Evolutionary conservation across 2,888 invertebrate genomes (phyloP), one percentile per base, ranked within the genome.

Genomic region (Melanostoma scalare): DNA sequence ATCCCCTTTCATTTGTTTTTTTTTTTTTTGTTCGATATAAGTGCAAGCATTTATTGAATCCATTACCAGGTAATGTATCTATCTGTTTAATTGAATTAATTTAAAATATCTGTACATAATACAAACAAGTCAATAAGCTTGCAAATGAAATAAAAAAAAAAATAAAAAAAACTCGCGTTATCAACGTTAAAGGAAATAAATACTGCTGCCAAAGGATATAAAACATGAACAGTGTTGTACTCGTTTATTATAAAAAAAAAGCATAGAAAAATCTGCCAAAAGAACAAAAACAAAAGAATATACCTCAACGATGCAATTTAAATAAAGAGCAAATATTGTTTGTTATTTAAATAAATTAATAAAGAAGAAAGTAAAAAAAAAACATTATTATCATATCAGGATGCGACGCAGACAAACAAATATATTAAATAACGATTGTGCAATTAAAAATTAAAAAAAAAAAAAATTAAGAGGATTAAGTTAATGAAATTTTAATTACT

Each of bases 231-330:
- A 3, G 6, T 50, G 36, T 52, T 44, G 40, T 63, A 38, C 38
- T 36, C 30, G 36, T 30, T 31, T 61, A 6, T 10, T 42, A 33
- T 1, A 31, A 46, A 40, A 36, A 6, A 56, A 9, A 61, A 20
- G 2, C 10, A 31, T 44, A 30, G n/a, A 40, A 55, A 50, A 65
- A 81, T 71, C 60, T 81, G 81, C 81, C 81, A 81, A 81, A 79
- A 81, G 44, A 53, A 65, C 40, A 58, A 30, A 42, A 33, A 38
- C 48, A 44, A 48, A 67, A 10, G 35, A 61, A 81, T 67, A 67
- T 65, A 82, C 82, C 82, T 82, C 82, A 82, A 73, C 44, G 53
- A 76, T 76, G 69, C 52, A 67, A 78, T 44, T 65, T 63, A 53
- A 53, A 60, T 52, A 40, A 38, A 42, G 44, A 65, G 53, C n/a